Evolutionary conservation across 1,140 invertebrate species (phyloP).

Genomic region (Drosophila kikkawai): DNA sequence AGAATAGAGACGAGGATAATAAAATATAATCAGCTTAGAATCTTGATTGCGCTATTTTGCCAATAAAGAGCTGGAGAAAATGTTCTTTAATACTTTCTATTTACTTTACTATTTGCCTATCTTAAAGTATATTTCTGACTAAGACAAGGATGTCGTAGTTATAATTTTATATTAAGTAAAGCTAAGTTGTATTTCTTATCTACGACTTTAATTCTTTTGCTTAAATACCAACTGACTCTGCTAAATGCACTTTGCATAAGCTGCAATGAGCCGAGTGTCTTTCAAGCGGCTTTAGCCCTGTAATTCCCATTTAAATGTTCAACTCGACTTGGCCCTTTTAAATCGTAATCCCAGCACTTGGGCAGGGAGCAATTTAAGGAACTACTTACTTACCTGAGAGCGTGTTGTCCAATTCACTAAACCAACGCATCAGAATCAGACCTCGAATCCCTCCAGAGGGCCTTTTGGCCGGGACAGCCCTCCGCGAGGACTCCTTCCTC

Average conservation of each 20-base stretch:
- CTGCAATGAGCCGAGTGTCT: background rate
- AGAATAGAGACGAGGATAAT: background rate
- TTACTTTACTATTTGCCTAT: background rate
- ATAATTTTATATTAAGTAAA: background rate
- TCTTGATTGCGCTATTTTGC: background rate
- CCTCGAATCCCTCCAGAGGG: constrained; percentile 26
- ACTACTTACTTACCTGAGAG: constrained; percentile 66
- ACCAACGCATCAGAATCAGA: constrained; percentile 37
- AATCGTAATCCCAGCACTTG: constrained; percentile 22
- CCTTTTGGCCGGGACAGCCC: constrained; percentile 54
- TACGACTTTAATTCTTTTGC: background rate
- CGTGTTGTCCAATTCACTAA: constrained; percentile 61
- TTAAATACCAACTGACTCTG: background rate
- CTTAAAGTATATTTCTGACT: background rate
- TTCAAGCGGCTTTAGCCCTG: background rate
- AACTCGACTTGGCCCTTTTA: constrained; percentile 19
- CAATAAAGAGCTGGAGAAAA: background rate
- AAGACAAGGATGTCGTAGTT: background rate
- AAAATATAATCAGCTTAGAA: constrained; percentile 22
- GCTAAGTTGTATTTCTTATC: background rate
- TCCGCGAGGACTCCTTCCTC: constrained; percentile 27
- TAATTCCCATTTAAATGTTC: constrained; percentile 18
- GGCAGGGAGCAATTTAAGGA: constrained; percentile 33
- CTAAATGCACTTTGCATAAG: constrained; percentile 14
- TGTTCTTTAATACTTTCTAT: background rate